Evolutionary conservation across 1,140 invertebrate genomes (phyloP).

Genomic region (Pseudomyrmex pallidus): DNA sequence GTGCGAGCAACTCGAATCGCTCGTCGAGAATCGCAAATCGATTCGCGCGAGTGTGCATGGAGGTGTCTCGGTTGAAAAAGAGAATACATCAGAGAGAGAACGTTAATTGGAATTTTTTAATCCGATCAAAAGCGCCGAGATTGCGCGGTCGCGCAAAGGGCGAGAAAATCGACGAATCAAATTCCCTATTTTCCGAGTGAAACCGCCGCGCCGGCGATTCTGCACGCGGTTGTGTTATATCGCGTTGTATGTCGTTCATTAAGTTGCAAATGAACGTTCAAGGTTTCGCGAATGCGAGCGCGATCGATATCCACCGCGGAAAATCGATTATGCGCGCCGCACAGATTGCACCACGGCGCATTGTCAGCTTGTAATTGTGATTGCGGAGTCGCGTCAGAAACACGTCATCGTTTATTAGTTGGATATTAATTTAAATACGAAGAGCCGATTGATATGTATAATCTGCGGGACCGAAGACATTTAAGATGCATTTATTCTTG

Average conservation of each 20-base stretch:
- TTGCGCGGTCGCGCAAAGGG: conserved; percentile 26
- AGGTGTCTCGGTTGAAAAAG: conserved; percentile 21
- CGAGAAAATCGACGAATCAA: conserved; percentile 44
- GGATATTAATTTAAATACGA: conserved; percentile 24
- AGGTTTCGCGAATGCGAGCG: conserved; percentile 56
- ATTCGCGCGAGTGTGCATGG: conserved; percentile 23
- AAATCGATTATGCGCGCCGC: conserved; percentile 67
- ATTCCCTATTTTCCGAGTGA: conserved; percentile 27
- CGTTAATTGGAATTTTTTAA: conserved; percentile 45
- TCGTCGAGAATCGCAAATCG: conserved; percentile 48
- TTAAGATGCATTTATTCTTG: too few relatives aligned
- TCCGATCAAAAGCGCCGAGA: conserved; percentile 51
- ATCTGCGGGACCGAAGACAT: neutral
- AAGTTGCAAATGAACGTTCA: conserved; percentile 66
- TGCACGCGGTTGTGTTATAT: conserved; percentile 16
- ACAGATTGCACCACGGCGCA: conserved; percentile 63
- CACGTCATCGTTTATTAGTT: conserved; percentile 35
- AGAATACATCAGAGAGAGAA: neutral
- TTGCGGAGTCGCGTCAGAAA: conserved; percentile 41
- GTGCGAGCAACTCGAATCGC: conserved; percentile 44
- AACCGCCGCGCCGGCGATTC: neutral
- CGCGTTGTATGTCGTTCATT: conserved; percentile 27
- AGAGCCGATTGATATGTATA: neutral
- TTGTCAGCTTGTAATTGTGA: conserved; percentile 65
- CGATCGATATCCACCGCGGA: conserved; percentile 63